phyloP scores from a whole-genome alignment of 2,888 invertebrate species.

The Dasypolia templi region DNA sequence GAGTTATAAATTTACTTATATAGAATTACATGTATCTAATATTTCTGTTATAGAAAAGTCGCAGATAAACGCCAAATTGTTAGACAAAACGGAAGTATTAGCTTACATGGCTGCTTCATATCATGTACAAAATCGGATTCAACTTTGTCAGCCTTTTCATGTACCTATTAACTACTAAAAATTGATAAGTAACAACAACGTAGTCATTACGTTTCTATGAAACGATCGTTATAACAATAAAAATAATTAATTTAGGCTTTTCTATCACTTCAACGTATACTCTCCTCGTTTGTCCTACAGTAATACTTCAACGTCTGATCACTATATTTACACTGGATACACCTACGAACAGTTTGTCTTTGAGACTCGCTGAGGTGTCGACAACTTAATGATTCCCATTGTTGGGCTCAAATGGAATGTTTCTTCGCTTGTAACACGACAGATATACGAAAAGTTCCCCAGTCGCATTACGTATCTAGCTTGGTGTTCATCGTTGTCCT shows the following conservation, averaged over 20 bases:
- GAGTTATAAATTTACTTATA: conserved; percentile 48
- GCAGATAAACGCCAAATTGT: conserved; percentile 61
- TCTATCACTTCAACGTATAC: conserved; percentile 90
- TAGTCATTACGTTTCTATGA: conserved; percentile 88
- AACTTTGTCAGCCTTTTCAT: conserved; percentile 89
- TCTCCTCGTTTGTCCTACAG: conserved; percentile 75
- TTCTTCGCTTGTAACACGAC: conserved; percentile 58
- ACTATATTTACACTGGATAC: conserved; percentile 78
- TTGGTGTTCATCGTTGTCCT: conserved; percentile 73
- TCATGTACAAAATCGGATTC: conserved; percentile 83
- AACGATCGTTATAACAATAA: conserved; percentile 86
- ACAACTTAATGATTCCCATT: conserved; percentile 63
- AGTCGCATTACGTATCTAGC: conserved; percentile 62
- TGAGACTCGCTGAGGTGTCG: conserved; percentile 79
- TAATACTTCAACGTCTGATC: conserved; percentile 69
- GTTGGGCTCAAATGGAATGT: conserved; percentile 76
- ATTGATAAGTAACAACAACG: conserved; percentile 87
- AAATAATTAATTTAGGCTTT: conserved; percentile 87
- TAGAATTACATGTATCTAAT: conserved; percentile 59
- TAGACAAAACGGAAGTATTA: conserved; percentile 69
- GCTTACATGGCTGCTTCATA: conserved; percentile 77
- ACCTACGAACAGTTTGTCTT: conserved; percentile 80
- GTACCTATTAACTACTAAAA: conserved; percentile 88
- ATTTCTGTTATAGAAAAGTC: conserved; percentile 68
- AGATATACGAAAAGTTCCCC: conserved; percentile 51